These are phyloP conservation scores for Decapterus maruadsi DNA, from an alignment of 2,797 vertebrate species.

Conservation along the genomic window DNA sequence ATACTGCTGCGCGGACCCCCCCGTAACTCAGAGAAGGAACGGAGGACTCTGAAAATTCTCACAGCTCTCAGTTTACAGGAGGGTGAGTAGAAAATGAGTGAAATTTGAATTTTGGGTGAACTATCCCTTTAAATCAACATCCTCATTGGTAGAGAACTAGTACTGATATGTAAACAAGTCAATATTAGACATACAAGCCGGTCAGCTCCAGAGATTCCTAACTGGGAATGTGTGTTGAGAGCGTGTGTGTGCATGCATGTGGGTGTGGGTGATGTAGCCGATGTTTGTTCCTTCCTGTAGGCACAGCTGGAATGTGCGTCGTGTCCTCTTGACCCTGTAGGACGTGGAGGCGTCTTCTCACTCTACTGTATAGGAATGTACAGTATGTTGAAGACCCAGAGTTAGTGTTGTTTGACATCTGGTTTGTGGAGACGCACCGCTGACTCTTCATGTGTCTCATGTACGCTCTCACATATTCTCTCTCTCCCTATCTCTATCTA, in stretches of 20 bases:
- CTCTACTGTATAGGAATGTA: slow-evolving; percentile 17
- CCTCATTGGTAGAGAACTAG: background rate
- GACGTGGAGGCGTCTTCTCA: background rate
- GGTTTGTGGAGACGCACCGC: background rate
- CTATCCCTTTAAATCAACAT: no score
- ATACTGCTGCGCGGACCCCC: no score
- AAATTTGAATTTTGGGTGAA: no score
- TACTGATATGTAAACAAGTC: background rate
- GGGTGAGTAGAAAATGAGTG: no score
- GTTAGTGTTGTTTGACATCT: slow-evolving; percentile 19
- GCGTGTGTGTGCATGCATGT: background rate
- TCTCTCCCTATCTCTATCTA: background rate
- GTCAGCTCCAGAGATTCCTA: background rate
- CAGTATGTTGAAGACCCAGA: background rate
- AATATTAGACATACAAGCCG: background rate
- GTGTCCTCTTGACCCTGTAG: background rate
- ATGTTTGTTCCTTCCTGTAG: slow-evolving; percentile 38
- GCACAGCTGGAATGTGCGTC: slow-evolving; percentile 31
- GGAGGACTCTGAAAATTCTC: no score
- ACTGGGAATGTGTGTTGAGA: background rate
- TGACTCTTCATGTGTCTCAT: background rate
- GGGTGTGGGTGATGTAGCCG: background rate
- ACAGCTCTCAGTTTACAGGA: no score
- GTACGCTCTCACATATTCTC: slow-evolving; percentile 40
- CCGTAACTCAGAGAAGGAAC: no score